Percentiles rank a stretch among this genome's conserved stretches.
phyloP scores from a whole-genome alignment of 1,140 invertebrate genomes.

The Nixonia krombeini region DNA sequence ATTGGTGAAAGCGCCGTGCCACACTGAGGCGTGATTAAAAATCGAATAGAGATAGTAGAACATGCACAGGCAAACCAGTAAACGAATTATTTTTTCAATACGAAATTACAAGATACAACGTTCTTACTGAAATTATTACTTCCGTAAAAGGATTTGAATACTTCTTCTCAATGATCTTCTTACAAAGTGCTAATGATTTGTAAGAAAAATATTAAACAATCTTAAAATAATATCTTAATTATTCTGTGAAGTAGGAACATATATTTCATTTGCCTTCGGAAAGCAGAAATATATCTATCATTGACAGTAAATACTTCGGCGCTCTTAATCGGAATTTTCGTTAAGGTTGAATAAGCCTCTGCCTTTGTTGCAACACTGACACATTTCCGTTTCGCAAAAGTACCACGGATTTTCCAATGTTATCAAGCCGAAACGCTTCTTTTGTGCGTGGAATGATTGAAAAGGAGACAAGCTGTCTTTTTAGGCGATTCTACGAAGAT shows the following conservation, averaged over 20 bases:
- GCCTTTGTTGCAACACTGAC: slow-evolving; percentile 17
- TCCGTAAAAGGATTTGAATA: too few species aligned
- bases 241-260: too few species aligned
- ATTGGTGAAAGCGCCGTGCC: neutral
- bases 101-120: too few species aligned
- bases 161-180: too few species aligned
- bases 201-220: too few species aligned
- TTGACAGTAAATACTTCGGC: too few species aligned
- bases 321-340: neutral
- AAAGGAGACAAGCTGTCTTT: slow-evolving; percentile 24
- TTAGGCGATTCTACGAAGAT: slow-evolving; percentile 34
- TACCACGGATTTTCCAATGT: slow-evolving; percentile 11
- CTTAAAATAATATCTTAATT: too few species aligned
- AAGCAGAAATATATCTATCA: too few species aligned
- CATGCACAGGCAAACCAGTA: neutral
- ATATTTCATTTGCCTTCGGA: too few species aligned
- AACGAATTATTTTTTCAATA: slow-evolving; percentile 3
- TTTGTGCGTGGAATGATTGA: slow-evolving; percentile 32
- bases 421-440: slow-evolving; percentile 32
- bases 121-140: too few species aligned
- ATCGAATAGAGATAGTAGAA: neutral
- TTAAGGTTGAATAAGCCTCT: neutral
- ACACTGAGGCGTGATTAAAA: neutral
- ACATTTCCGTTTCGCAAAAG: slow-evolving; percentile 6
- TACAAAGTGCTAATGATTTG: too few species aligned